Evolutionary conservation across 2,888 invertebrate genomes (phyloP), one percentile per base, ranked within the genome.

Genomic region (Cynaeus angustus): DNA sequence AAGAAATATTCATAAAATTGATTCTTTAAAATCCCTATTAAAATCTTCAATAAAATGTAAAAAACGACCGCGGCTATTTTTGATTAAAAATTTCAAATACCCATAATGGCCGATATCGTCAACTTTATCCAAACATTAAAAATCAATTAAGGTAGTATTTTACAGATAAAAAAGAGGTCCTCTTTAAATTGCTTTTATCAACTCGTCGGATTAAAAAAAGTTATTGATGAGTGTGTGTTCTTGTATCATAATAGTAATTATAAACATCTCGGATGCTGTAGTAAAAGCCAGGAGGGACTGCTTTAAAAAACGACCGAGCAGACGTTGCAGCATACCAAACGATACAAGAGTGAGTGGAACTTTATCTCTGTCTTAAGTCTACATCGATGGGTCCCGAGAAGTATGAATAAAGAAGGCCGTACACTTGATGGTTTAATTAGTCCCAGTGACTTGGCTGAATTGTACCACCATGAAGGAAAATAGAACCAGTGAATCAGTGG

Each of bases 181-280:
- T 26, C 56, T 48, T 41, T 41, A 45, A 30, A 53, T 59, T 30
- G 48, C 56, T 59, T 43, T 50, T 66, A 70, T 70, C 71, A 52
- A 43, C 30, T 30, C 21, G 41, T 13, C 41, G 21, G 50, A 50
- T 21, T 38, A 58, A 77, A 75, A 75, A 76, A 72, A 72, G 66
- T 74, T 76, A 76, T 75, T 75, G 77, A 77, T 74, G 77, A 76
- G 75, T 74, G 74, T 77, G 71, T 76, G 68, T 75, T 76, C 73
- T 69, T 78, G 72, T 72, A 72, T 68, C 72, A 65, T 66, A 61
- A 66, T 71, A 72, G 71, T 77, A 78, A 77, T 77, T 78, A 78
- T 76, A 75, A 77, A 76, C 74, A 74, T 77, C 74, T 76, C 74
- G 16, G 45, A 50, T 56, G 43, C 46, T n/a, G 43, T 50, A 30